Evolutionary conservation across 2,113 vertebrate species (phyloP).

Genomic region (Leuciscus idus): DNA sequence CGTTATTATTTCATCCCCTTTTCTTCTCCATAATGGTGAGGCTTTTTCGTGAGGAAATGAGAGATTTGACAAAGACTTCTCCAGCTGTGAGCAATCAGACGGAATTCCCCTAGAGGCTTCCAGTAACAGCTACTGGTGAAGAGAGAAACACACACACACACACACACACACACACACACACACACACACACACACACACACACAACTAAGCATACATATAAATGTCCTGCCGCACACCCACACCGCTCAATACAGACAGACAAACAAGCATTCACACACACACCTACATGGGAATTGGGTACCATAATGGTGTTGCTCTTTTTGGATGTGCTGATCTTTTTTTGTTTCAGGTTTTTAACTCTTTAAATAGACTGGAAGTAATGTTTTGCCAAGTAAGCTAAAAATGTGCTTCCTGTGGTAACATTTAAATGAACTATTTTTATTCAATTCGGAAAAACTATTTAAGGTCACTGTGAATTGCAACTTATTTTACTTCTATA

Average conservation of each 20-base stretch:
- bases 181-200: conserved; percentile 39
- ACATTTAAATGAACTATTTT: background rate
- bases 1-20: conserved; percentile 31
- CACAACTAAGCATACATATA: conserved; percentile 39
- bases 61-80: conserved; percentile 45
- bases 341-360: conserved; percentile 15
- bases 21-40: conserved; percentile 38
- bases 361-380: conserved; percentile 6
- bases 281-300: conserved; percentile 19
- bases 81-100: conserved; percentile 55
- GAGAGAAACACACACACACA: conserved; percentile 42
- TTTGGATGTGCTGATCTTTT: background rate
- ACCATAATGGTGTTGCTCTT: conserved; percentile 20
- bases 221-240: conserved; percentile 51
- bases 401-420: background rate
- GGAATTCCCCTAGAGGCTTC: conserved; percentile 45
- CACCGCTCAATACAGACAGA: conserved; percentile 17
- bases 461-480: background rate
- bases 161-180: conserved; percentile 45
- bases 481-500: background rate
- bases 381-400: conserved; percentile 1
- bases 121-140: conserved; percentile 27
- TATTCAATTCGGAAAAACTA: background rate
- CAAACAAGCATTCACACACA: conserved; percentile 36
- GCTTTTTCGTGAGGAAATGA: conserved; percentile 38